Evolutionary conservation across 2,888 invertebrate species (phyloP).

Genomic region (Chrysotoxum bicinctum): DNA sequence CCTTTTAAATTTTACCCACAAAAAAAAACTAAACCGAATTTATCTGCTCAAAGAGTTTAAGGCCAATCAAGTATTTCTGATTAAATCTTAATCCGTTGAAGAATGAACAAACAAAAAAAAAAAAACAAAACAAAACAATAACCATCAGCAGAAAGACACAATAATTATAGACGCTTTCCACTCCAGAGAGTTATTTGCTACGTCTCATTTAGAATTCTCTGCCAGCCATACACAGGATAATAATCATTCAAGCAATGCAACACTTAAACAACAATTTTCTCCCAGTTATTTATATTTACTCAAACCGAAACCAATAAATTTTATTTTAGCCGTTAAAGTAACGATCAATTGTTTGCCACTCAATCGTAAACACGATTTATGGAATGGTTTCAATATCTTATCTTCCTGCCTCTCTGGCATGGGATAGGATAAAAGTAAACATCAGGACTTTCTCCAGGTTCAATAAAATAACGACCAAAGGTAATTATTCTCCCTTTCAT

Average conservation of each 20-base stretch:
- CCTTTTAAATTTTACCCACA: too few species aligned
- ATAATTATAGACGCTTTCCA: slow-evolving; percentile 2
- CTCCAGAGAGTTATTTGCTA: slow-evolving; percentile 1
- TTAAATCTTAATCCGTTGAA: background rate
- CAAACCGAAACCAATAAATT: slow-evolving; percentile 44
- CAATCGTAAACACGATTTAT: slow-evolving; percentile 49
- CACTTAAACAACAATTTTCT: slow-evolving; percentile 28
- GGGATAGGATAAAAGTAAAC: background rate
- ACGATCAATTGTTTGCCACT: slow-evolving; percentile 50
- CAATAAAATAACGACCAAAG: slow-evolving; percentile 15
- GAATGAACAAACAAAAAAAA: background rate
- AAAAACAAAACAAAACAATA: background rate
- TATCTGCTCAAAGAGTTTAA: too few species aligned
- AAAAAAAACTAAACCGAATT: too few species aligned
- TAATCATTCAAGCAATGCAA: slow-evolving; percentile 34
- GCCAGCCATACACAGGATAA: background rate
- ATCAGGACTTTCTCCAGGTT: slow-evolving; percentile 12
- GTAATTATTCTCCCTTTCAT: slow-evolving; percentile 23
- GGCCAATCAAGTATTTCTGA: too few species aligned
- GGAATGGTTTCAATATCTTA: slow-evolving; percentile 31
- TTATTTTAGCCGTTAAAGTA: slow-evolving; percentile 40
- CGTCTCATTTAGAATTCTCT: slow-evolving; percentile 3
- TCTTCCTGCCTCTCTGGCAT: background rate
- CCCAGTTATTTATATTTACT: slow-evolving; percentile 27
- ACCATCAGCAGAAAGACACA: background rate